Evolutionary conservation across 2,113 vertebrate genomes (phyloP), one percentile per base, ranked within the genome.

Genomic region (Todiramphus chloris): DNA sequence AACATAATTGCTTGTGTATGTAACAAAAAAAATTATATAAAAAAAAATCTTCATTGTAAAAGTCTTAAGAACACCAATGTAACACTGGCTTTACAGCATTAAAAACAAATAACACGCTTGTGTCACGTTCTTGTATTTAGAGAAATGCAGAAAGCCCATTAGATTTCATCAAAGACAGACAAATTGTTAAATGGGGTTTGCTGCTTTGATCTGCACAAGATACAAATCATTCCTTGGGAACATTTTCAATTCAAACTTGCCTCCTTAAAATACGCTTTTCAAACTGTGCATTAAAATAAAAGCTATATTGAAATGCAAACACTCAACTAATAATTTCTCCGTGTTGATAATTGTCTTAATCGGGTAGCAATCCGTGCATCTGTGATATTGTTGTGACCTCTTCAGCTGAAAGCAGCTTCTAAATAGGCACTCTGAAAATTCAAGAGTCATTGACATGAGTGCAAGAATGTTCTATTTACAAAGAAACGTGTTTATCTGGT

Each of bases 301-400:
- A 97, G 63, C 63, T 53, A 69, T n/a, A 91, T 48, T 94, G 70
- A 96, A 92, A 96, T 83, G 77, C 73, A 97, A 97, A 97, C 77
- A 89, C 68, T 89, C 63, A 68, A 88, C 56, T 91, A 74, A 75
- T 95, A 96, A 96, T 95, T 93, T 92, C 50, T 87, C 72, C 76
- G n/a, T 86, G 89, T 69, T 96, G 63, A 95, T 96, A 97, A 97
- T 93, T 97, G 50, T 96, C 91, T 97, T 96, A 97, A 97, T 96
- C 46, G 73, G 27, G 70, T 86, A 72, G 89, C 75, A 95, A 86
- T 95, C 93, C 83, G 16, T 89, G n/a, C 67, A 96, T 95, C 94
- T 94, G 55, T 25, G 89, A 92, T 93, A 82, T 53, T 92, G 66
- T 85, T 94, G 82, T 94, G 94, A 95, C 69, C 84, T 96, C 93